phyloP scores from a whole-genome alignment of 2,797 vertebrate genomes.

The Trematomus bernacchii region DNA sequence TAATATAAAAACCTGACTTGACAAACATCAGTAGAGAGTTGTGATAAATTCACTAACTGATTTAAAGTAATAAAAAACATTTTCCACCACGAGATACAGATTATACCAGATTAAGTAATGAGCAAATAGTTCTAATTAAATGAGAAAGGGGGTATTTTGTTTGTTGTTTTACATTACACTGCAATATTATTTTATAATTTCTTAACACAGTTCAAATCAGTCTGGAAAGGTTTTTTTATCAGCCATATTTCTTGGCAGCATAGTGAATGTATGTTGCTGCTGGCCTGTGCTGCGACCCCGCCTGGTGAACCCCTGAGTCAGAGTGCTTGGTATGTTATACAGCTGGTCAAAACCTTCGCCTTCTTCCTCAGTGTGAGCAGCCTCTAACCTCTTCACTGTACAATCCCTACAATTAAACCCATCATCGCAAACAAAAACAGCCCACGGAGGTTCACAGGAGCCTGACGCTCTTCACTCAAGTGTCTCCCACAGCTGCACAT shows the following conservation, averaged over 20 bases:
- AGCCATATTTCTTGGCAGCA: neutral
- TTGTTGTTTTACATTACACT: neutral
- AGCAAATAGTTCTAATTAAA: neutral
- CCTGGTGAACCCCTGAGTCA: slow-evolving; percentile 20
- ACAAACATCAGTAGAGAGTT: neutral
- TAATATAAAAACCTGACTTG: neutral
- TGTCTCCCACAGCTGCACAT: slow-evolving; percentile 76
- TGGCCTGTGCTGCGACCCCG: neutral
- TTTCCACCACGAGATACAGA: too few relatives aligned
- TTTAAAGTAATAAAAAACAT: neutral
- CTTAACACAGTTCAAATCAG: neutral
- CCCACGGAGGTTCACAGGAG: slow-evolving; percentile 62
- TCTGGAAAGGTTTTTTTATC: neutral
- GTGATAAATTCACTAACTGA: neutral
- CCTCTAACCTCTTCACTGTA: slow-evolving; percentile 70
- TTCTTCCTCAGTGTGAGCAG: slow-evolving; percentile 52
- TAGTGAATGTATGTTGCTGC: slow-evolving; percentile 13
- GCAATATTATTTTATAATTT: neutral
- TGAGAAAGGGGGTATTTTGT: neutral
- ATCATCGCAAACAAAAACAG: slow-evolving; percentile 79
- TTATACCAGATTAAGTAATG: neutral
- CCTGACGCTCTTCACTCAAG: slow-evolving; percentile 71
- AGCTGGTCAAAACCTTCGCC: slow-evolving; percentile 44
- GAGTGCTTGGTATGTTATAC: slow-evolving; percentile 32
- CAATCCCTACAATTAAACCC: slow-evolving; percentile 78